Conservation (phyloP, 2,888 invertebrate species). For the Bursaphelenchus okinawaensis region DNA sequence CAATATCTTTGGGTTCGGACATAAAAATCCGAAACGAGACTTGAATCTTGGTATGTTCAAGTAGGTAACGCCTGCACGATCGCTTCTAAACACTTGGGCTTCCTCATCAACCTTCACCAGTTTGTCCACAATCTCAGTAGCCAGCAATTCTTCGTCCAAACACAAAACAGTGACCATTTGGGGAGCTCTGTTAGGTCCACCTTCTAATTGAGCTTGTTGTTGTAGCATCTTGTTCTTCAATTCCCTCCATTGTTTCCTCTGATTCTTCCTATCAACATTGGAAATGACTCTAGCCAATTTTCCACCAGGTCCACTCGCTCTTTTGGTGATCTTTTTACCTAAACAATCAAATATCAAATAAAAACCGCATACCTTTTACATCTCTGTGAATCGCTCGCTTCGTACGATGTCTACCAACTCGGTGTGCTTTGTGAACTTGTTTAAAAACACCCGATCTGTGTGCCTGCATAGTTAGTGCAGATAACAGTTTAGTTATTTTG, state of each 20-base stretch:
- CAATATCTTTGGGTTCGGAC: conserved; percentile 34
- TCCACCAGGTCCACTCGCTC: background rate
- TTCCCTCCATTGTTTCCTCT: conserved; percentile 16
- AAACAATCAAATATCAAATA: conserved; percentile 4
- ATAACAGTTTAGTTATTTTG: background rate
- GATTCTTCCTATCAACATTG: conserved; percentile 20
- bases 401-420: conserved; percentile 82
- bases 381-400: conserved; percentile 69
- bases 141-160: conserved; percentile 36
- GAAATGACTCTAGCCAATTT: background rate
- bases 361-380: background rate
- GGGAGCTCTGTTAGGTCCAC: conserved; percentile 22
- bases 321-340: conserved; percentile 17
- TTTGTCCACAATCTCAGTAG: conserved; percentile 24
- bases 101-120: conserved; percentile 24
- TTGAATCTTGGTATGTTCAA: conserved; percentile 49
- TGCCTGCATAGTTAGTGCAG: conserved; percentile 11
- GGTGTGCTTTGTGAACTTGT: conserved; percentile 87
- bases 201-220: conserved; percentile 22
- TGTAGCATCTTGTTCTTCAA: conserved; percentile 21
- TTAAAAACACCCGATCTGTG: conserved; percentile 84
- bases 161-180: conserved; percentile 35
- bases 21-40: conserved; percentile 40
- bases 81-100: conserved; percentile 9
- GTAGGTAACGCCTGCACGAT: conserved; percentile 23